A percentile compares a stretch with the other conserved stretches of the same genome.
Evolutionary conservation across 2,797 vertebrate species (phyloP).

Genomic region (Distichodus sexfasciatus): DNA sequence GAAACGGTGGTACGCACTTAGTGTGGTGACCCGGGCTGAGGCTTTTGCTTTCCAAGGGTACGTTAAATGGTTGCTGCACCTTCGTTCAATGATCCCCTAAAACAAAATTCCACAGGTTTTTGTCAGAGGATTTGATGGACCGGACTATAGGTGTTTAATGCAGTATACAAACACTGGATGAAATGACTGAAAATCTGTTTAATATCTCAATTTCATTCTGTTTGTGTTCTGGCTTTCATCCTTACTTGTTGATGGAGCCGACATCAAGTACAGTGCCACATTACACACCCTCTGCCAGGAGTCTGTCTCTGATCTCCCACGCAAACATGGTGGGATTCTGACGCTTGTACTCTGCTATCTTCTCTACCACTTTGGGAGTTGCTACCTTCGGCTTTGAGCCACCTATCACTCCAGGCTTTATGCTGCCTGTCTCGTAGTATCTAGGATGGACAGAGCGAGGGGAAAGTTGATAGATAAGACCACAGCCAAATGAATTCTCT

Average conservation of each 20-base stretch:
- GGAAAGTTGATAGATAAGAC: neutral
- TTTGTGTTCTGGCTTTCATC: no score
- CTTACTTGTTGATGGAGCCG: slow-evolving; percentile 90
- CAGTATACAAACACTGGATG: no score
- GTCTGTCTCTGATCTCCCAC: slow-evolving; percentile 89
- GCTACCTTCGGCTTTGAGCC: slow-evolving; percentile 92
- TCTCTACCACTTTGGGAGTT: slow-evolving; percentile 90
- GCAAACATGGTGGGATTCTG: slow-evolving; percentile 94
- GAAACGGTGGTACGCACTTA: slow-evolving; percentile 76
- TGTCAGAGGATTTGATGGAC: no score
- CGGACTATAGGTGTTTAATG: no score
- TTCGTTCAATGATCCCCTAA: slow-evolving; percentile 92
- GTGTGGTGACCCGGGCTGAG: slow-evolving; percentile 84
- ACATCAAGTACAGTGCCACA: slow-evolving; percentile 89
- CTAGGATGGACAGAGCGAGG: slow-evolving; percentile 58
- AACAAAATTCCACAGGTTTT: slow-evolving; percentile 23
- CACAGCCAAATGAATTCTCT: neutral
- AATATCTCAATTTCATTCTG: no score
- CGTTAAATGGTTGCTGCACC: slow-evolving; percentile 90
- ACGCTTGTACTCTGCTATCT: slow-evolving; percentile 90
- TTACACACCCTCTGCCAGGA: slow-evolving; percentile 86
- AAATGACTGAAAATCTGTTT: no score
- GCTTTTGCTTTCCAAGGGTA: slow-evolving; percentile 85
- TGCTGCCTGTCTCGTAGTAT: slow-evolving; percentile 93
- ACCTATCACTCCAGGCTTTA: slow-evolving; percentile 89